Conservation (phyloP, 2,888 invertebrate genomes). For the Hirtodrosophila trivittata region DNA sequence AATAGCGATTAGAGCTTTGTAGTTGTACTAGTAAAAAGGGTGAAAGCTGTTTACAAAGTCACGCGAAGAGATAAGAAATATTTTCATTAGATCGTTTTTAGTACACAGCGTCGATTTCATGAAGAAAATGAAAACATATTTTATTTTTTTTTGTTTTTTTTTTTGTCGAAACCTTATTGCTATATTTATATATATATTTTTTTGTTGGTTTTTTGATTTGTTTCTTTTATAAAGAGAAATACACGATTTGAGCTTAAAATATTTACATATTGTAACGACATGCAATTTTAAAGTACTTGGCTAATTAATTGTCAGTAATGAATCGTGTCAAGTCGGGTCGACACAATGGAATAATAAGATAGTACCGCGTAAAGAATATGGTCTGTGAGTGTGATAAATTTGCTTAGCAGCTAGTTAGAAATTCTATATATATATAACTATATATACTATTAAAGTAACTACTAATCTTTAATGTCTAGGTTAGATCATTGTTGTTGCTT, state of each 20-base stretch:
- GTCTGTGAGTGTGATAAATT: slow-evolving; percentile 67
- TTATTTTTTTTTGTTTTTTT: slow-evolving; percentile 2
- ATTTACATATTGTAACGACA: slow-evolving; percentile 79
- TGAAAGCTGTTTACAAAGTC: too few relatives aligned
- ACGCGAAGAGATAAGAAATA: too few relatives aligned
- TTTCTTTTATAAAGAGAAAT: slow-evolving; percentile 79
- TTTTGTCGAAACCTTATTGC: slow-evolving; percentile 77
- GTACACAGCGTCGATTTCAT: not conserved
- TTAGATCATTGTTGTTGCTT: slow-evolving; percentile 69
- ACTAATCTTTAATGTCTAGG: slow-evolving; percentile 57
- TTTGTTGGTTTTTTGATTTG: slow-evolving; percentile 63
- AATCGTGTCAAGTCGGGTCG: slow-evolving; percentile 41
- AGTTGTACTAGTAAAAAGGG: too few relatives aligned
- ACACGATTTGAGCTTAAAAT: slow-evolving; percentile 77
- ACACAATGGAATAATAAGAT: slow-evolving; percentile 68
- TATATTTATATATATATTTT: slow-evolving; percentile 57
- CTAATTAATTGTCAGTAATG: slow-evolving; percentile 73
- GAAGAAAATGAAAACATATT: not conserved
- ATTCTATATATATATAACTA: slow-evolving; percentile 53
- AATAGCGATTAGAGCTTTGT: too few relatives aligned
- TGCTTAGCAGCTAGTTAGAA: slow-evolving; percentile 68
- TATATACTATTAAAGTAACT: slow-evolving; percentile 61
- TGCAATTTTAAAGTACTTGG: slow-evolving; percentile 67
- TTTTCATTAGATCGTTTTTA: not conserved
- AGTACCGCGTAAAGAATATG: slow-evolving; percentile 51